Evolutionary conservation across 1,140 invertebrate genomes (phyloP).

Genomic region (Aphaenogaster floridana): DNA sequence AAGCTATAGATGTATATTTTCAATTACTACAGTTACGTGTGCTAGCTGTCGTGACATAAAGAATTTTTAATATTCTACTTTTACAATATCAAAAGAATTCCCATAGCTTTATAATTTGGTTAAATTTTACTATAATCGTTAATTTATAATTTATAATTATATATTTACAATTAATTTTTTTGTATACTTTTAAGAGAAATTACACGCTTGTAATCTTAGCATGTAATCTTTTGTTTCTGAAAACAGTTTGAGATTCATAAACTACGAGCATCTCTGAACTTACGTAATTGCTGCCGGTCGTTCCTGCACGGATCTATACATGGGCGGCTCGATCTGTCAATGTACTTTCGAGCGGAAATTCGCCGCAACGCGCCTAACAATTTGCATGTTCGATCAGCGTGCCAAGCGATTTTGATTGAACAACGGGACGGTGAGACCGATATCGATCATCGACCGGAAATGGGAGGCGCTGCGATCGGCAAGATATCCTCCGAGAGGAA

Average conservation of each 20-base stretch:
- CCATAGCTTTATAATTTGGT: neutral
- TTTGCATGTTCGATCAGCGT: slow-evolving; percentile 72
- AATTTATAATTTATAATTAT: slow-evolving; percentile 1
- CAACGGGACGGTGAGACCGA: slow-evolving; percentile 23
- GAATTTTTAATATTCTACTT: neutral
- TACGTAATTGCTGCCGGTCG: slow-evolving; percentile 71
- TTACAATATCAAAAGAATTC: neutral
- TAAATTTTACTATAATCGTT: neutral
- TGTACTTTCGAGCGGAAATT: slow-evolving; percentile 74
- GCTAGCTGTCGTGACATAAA: neutral
- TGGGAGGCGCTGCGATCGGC: slow-evolving; percentile 29
- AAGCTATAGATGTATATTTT: neutral
- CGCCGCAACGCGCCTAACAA: slow-evolving; percentile 60
- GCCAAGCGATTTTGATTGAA: slow-evolving; percentile 38
- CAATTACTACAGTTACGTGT: neutral
- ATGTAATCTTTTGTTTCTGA: neutral
- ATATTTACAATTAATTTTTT: neutral
- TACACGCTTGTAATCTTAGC: neutral
- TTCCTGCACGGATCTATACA: slow-evolving; percentile 57
- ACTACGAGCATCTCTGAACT: slow-evolving; percentile 48
- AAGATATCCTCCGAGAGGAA: neutral
- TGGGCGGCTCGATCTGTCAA: slow-evolving; percentile 71
- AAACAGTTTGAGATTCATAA: slow-evolving; percentile 47
- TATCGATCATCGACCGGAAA: slow-evolving; percentile 34
- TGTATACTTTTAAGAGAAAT: neutral